Conservation (phyloP, 2,888 invertebrate species). For the Metalampra italica region DNA sequence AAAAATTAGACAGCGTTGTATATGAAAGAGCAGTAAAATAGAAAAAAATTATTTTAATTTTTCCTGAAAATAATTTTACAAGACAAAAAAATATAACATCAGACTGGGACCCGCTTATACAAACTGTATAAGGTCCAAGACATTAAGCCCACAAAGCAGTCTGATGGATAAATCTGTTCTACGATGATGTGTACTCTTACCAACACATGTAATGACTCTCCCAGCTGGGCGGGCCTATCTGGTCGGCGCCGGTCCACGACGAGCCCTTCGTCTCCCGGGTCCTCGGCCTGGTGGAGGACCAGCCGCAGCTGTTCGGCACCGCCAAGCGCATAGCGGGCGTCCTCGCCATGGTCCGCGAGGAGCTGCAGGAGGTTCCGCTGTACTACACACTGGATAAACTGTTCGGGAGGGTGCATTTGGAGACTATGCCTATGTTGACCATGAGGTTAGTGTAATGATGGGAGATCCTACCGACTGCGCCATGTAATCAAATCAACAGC, state of each 20-base stretch:
- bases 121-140: too few relatives aligned
- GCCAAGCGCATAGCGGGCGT: slow-evolving; percentile 88
- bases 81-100: too few relatives aligned
- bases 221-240: slow-evolving; percentile 95
- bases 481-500: background rate
- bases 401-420: slow-evolving; percentile 84
- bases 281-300: slow-evolving; percentile 64
- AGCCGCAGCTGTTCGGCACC: slow-evolving; percentile 80
- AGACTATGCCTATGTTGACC: slow-evolving; percentile 83
- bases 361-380: slow-evolving; percentile 89
- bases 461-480: background rate
- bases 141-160: too few relatives aligned
- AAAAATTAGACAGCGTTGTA: too few relatives aligned
- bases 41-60: too few relatives aligned
- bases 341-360: slow-evolving; percentile 88
- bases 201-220: background rate
- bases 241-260: slow-evolving; percentile 93
- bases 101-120: too few relatives aligned
- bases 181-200: too few relatives aligned
- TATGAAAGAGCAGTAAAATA: too few relatives aligned
- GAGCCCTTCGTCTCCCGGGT: slow-evolving; percentile 85
- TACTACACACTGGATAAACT: slow-evolving; percentile 92
- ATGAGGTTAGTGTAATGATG: slow-evolving; percentile 77
- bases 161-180: too few relatives aligned
- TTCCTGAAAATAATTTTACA: too few relatives aligned